phyloP scores from a whole-genome alignment of 2,113 vertebrate species.

The Callopanchax toddi region DNA sequence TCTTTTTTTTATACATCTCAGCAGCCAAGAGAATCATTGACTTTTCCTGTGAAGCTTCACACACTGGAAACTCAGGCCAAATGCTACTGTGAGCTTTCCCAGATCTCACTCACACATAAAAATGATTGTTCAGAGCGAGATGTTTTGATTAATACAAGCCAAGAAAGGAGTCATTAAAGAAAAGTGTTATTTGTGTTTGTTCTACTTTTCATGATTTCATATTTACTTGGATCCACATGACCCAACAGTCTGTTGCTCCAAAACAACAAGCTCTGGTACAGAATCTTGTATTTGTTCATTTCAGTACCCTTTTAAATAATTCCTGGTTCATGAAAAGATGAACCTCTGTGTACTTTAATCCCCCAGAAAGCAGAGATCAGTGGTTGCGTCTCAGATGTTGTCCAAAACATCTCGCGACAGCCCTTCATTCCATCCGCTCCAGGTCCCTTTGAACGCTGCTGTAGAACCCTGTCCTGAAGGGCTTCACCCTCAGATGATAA shows the following conservation, averaged over 20 bases:
- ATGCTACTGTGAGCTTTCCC: slow-evolving; percentile 66
- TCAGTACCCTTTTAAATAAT: slow-evolving; percentile 50
- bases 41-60: slow-evolving; percentile 65
- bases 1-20: slow-evolving; percentile 60
- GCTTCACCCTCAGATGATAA: slow-evolving; percentile 84
- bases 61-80: slow-evolving; percentile 49
- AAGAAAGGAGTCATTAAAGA: slow-evolving; percentile 20
- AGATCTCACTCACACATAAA: slow-evolving; percentile 50
- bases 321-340: slow-evolving; percentile 53
- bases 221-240: not conserved
- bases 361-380: slow-evolving; percentile 54
- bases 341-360: slow-evolving; percentile 54
- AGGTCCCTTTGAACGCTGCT: slow-evolving; percentile 78
- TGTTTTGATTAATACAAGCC: not conserved
- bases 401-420: slow-evolving; percentile 74
- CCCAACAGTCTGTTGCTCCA: not conserved
- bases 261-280: slow-evolving; percentile 22
- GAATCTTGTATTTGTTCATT: slow-evolving; percentile 50
- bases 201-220: not conserved
- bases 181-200: slow-evolving; percentile 1
- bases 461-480: slow-evolving; percentile 77
- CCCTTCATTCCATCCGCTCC: slow-evolving; percentile 61
- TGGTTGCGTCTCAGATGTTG: slow-evolving; percentile 60
- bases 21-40: slow-evolving; percentile 61
- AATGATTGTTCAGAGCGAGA: slow-evolving; percentile 16